Evolutionary conservation across 1,140 invertebrate genomes (phyloP), one percentile per base, ranked within the genome.

Genomic region (Periplaneta americana): DNA sequence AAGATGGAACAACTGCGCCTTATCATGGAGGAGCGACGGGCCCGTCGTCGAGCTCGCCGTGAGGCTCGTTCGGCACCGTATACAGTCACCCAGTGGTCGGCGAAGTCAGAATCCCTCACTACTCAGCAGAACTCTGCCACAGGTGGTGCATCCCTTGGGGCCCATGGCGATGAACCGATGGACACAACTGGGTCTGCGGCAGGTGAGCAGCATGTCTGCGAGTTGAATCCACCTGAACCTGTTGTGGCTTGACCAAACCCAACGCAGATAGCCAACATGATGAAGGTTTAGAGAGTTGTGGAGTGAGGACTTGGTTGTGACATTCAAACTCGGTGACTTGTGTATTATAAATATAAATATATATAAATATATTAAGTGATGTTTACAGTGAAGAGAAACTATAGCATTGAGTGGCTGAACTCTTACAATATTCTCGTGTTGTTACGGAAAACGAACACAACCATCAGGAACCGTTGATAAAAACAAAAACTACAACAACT

Each of bases 21-120:
- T 33, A 95, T 97, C 36, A 95, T 98, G 95, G 95, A 96, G 84
- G 95, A 97, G 86, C 92, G 95, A 84, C 93, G 96, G 79, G 94
- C 95, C 82, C 91, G 95, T 80, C 91, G 96, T 37, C 93, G 94
- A 86, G 95, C 94, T 9, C 91, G 96, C 81, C 93, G 96, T 84
- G 91, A 95, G 79, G 89, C 89, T 10, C 93, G 94, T 83, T 90
- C 91, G 2, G 88, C 93, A 15, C 95, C 95, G 1, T 96, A 96
- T 85, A 91, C 92, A 6, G 6, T 66, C 22, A 90, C 90, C 5
- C 89, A 36, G 88, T 88, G 0, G 84, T 88, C 80, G 87, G 87
- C 28, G 86, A 87, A 0, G 85, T 87, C 82, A 79, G 87, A 5
- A 84, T 85, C 77, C 80, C 86, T n/a, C 87, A 85, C 75, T 85